Conservation (phyloP, 2,797 vertebrate species). For the Ptychadena robeensis region DNA sequence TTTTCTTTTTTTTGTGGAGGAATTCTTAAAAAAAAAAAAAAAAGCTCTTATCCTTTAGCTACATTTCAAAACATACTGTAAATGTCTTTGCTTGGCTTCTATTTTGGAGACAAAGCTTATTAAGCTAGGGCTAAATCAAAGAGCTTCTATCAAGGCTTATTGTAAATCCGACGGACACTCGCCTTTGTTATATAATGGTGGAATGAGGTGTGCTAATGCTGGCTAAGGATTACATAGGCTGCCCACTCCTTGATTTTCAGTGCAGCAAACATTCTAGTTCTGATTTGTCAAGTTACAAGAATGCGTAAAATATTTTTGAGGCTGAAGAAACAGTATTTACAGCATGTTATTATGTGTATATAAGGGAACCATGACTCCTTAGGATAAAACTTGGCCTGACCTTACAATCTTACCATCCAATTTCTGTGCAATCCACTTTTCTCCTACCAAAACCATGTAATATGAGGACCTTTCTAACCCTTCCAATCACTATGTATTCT, state of each 20-base stretch:
- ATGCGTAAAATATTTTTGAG: no score
- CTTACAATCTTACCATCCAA: no score
- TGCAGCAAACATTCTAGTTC: neutral
- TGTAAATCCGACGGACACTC: neutral
- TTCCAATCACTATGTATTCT: no score
- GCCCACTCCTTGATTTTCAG: no score
- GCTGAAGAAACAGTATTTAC: no score
- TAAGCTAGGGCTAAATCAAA: neutral
- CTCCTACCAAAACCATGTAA: no score
- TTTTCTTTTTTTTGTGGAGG: neutral
- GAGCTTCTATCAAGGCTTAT: neutral
- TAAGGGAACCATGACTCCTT: no score
- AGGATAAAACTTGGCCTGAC: no score
- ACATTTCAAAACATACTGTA: conserved; percentile 1
- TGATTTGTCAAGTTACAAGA: no score
- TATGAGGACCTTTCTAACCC: no score
- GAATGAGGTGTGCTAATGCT: neutral
- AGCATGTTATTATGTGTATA: no score
- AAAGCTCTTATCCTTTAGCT: conserved; percentile 9
- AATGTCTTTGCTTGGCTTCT: conserved; percentile 21
- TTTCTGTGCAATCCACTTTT: no score
- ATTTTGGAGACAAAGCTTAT: conserved; percentile 30
- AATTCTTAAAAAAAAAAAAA: neutral
- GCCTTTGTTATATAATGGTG: conserved; percentile 12
- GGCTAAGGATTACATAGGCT: neutral